Percentiles rank a stretch among this genome's conserved stretches.
phyloP scores from a whole-genome alignment of 2,888 invertebrate species.

The Trachelus stipa region DNA sequence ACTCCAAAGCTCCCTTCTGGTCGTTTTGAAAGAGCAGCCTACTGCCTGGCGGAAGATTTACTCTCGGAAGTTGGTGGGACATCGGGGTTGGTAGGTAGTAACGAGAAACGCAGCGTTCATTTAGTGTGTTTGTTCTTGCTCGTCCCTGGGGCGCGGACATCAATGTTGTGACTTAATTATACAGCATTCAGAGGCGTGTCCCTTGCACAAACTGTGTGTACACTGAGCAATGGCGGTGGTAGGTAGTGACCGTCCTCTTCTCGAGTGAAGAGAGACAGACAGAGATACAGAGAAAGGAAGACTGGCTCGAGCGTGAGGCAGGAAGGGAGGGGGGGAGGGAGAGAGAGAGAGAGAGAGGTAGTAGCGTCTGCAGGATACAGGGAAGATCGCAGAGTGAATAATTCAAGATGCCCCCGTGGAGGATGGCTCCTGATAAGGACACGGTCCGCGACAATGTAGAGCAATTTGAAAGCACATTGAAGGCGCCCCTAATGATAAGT shows the following conservation, averaged over 20 bases:
- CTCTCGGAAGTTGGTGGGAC: constrained; percentile 11
- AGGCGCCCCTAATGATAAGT: constrained; percentile 55
- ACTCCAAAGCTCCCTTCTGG: too few species aligned
- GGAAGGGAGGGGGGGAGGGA: too few species aligned
- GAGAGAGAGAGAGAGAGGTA: too few species aligned
- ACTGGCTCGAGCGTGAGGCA: too few species aligned
- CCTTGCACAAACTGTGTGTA: constrained; percentile 51
- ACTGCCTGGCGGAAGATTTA: constrained; percentile 22
- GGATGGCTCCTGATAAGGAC: constrained; percentile 38
- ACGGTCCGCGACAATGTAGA: constrained; percentile 40
- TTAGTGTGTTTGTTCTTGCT: constrained; percentile 64
- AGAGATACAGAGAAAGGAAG: too few species aligned
- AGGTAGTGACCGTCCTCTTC: constrained; percentile 44
- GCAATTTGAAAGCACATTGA: constrained; percentile 46
- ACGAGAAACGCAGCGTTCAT: constrained; percentile 60
- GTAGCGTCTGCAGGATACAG: too few species aligned
- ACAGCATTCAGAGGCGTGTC: constrained; percentile 63
- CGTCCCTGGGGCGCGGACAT: constrained; percentile 52
- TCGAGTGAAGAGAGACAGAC: too few species aligned
- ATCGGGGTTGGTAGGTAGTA: constrained; percentile 32
- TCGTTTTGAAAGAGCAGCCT: constrained; percentile 1
- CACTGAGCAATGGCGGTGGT: constrained; percentile 33
- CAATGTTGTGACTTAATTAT: constrained; percentile 65
- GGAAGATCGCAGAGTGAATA: constrained; percentile 46
- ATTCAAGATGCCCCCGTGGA: constrained; percentile 48